Conservation (phyloP, 2,888 invertebrate species). For the Drosophila anceps region DNA sequence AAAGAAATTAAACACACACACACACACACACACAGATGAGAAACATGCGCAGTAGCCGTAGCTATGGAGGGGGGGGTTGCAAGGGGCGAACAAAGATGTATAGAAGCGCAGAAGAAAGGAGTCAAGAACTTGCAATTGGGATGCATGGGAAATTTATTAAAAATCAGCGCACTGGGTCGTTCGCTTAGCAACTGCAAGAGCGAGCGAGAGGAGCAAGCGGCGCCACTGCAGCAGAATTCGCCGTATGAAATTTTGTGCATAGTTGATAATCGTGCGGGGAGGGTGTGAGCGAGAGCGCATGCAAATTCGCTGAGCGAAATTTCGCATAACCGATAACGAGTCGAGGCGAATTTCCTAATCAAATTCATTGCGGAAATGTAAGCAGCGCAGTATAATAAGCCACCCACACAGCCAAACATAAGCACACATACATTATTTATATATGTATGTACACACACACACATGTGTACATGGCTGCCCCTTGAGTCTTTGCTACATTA, state of each 20-base stretch:
- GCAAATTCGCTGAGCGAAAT: slow-evolving; percentile 12
- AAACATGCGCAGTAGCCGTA: slow-evolving; percentile 58
- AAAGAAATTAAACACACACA: slow-evolving; percentile 43
- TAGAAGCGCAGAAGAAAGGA: neutral
- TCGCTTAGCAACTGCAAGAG: slow-evolving; percentile 21
- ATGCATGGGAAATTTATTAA: slow-evolving; percentile 11
- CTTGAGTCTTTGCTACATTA: slow-evolving; percentile 43
- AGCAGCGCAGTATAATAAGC: slow-evolving; percentile 10
- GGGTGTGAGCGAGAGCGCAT: neutral
- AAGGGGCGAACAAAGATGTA: neutral
- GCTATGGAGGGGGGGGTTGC: slow-evolving; percentile 18
- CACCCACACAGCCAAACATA: neutral
- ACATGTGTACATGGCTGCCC: slow-evolving; percentile 9
- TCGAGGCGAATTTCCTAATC: slow-evolving; percentile 50
- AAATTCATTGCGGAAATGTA: slow-evolving; percentile 60
- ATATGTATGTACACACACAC: neutral
- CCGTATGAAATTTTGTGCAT: slow-evolving; percentile 8
- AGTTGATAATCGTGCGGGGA: slow-evolving; percentile 51
- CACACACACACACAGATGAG: slow-evolving; percentile 2
- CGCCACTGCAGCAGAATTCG: slow-evolving; percentile 4
- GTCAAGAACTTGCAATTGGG: slow-evolving; percentile 24
- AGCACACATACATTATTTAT: neutral
- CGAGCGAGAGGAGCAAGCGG: neutral
- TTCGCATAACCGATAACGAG: slow-evolving; percentile 49
- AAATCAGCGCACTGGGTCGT: slow-evolving; percentile 31